Evolutionary conservation across 2,888 invertebrate species (phyloP), one percentile per base, ranked within the genome.

Genomic region (Hydraecia micacea): DNA sequence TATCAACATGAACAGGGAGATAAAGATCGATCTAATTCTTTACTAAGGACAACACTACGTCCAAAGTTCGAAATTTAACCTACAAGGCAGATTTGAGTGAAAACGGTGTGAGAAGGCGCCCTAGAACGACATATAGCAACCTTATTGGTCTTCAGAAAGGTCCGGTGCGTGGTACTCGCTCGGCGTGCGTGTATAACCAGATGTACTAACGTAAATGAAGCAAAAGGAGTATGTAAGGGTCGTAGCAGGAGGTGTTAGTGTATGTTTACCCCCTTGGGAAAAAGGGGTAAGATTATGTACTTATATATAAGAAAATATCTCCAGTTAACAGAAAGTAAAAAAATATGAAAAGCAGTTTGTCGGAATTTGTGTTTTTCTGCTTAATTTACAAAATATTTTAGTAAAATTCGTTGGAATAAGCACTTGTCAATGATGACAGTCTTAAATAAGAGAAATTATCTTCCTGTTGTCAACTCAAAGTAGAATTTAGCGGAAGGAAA

Each of bases 371-470:
- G 7, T 62, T n/a, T 55, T 55, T 55, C 2, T 39, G 15, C 11
- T 49, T 7, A 55, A 55, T n/a, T 55, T 70, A 13, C n/a, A 36
- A 39, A 55, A n/a, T 1, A 18, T 55, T 69, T 55, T n/a, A 36
- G 36, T 55, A 55, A 55, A 55, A 36, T 9, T 36, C 11, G n/a
- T n/a, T 18, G 36, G 11, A 11, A 4, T 18, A 36, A 70, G 18
- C 55, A 28, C 36, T 46, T 58, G 13, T n/a, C 2, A 39, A n/a
- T n/a, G 49, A 42, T 79, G 58, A 52, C 21, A 46, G 58, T n/a
- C 7, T 18, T 11, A 15, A 39, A 58, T 71, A 39, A 32, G 58
- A 49, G 28, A 52, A 63, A 72, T 73, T 60, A 58, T 66, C 65
- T 69, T 9, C 39, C 11, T 62, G 46, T 49, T 74, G 39, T 58